These are phyloP conservation scores for Athene noctua DNA, from an alignment of 2,113 vertebrate species.

Conservation along the genomic window DNA sequence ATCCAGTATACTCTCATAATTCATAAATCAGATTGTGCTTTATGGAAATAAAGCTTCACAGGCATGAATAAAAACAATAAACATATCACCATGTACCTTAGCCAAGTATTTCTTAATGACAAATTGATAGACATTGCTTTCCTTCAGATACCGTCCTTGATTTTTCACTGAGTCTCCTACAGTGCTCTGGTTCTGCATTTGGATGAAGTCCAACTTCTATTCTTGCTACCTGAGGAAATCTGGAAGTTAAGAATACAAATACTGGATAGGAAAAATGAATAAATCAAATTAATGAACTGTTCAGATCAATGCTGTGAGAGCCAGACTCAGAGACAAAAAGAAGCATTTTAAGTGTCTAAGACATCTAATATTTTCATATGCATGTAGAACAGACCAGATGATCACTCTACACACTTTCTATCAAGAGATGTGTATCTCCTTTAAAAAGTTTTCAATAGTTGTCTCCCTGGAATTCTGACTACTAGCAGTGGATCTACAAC, in stretches of 20 bases:
- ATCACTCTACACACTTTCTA: not conserved
- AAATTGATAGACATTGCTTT: slow-evolving; percentile 32
- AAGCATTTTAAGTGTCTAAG: not conserved
- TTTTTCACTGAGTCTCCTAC: slow-evolving; percentile 44
- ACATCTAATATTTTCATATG: not conserved
- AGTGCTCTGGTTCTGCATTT: slow-evolving; percentile 32
- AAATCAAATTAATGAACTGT: not conserved
- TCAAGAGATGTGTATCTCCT: not conserved
- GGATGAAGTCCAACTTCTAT: slow-evolving; percentile 62
- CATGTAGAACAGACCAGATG: not conserved
- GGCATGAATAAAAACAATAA: not conserved
- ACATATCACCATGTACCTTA: slow-evolving; percentile 7
- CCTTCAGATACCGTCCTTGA: slow-evolving; percentile 17
- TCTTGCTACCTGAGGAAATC: slow-evolving; percentile 61
- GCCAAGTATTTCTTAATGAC: slow-evolving; percentile 50
- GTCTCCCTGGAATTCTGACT: slow-evolving; percentile 16
- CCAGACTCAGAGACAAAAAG: not conserved
- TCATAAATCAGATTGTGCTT: not conserved
- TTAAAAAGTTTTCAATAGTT: slow-evolving; percentile 40
- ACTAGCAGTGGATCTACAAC: not conserved
- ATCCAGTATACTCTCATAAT: not conserved
- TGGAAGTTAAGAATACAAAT: slow-evolving; percentile 30
- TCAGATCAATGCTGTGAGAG: not conserved
- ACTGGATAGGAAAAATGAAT: not conserved
- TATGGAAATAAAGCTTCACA: not conserved